phyloP scores from a whole-genome alignment of 2,113 vertebrate species.

The Delphinus delphis region DNA sequence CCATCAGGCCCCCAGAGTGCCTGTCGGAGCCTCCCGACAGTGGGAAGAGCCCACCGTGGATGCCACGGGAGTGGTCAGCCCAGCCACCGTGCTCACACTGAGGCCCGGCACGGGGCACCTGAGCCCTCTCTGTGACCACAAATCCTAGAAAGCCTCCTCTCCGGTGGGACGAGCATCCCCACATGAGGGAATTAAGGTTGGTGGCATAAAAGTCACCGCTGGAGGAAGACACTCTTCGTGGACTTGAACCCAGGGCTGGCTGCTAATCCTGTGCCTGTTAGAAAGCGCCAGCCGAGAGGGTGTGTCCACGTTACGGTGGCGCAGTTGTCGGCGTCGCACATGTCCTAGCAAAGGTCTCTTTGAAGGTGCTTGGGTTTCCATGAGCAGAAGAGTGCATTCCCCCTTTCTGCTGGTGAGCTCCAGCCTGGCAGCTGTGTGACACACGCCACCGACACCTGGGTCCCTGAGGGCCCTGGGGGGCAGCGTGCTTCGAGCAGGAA shows the following conservation, averaged over 20 bases:
- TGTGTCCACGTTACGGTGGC: neutral
- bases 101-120: fast-evolving
- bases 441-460: neutral
- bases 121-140: neutral
- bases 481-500: neutral
- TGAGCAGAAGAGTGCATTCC: fast-evolving
- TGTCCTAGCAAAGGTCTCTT: neutral
- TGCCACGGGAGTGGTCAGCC: fast-evolving
- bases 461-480: fast-evolving
- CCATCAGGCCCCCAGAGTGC: too few species aligned
- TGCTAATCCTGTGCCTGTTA: neutral
- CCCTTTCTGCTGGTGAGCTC: neutral
- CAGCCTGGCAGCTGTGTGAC: neutral
- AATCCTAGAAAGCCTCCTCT: too few species aligned
- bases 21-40: neutral
- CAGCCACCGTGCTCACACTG: fast-evolving
- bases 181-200: neutral
- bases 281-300: neutral
- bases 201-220: neutral
- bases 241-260: neutral
- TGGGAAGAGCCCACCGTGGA: neutral
- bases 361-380: neutral
- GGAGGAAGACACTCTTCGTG: neutral
- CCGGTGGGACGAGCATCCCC: fast-evolving
- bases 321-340: fast-evolving